Evolutionary conservation across 2,797 vertebrate genomes (phyloP).

Genomic region (Hippoglossus hippoglossus): DNA sequence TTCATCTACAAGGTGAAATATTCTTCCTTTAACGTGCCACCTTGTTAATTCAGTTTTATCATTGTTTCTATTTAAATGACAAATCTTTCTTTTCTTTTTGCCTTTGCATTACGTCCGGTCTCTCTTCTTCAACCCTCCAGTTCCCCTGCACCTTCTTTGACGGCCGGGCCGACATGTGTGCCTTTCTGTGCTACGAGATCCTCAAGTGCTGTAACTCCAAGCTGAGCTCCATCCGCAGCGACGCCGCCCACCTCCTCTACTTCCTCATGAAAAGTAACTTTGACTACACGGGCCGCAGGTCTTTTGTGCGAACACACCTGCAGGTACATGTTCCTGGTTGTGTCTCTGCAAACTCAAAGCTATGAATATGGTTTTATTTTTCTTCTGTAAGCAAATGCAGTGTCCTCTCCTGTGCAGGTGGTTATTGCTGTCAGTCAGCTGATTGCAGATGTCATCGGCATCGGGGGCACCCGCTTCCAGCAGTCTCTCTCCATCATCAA

Average conservation of each 20-base stretch:
- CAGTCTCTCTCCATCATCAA: constrained; percentile 98
- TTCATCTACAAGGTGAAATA: constrained; percentile 95
- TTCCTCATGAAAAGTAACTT: constrained; percentile 99
- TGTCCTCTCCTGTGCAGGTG: constrained; percentile 81
- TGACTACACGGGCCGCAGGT: constrained; percentile 95
- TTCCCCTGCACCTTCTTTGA: constrained; percentile 97
- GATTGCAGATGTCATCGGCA: constrained; percentile 97
- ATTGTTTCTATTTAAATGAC: no score
- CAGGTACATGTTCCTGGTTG: constrained; percentile 81
- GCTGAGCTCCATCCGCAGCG: constrained; percentile 93
- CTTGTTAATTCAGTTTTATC: no score
- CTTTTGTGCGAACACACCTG: constrained; percentile 96
- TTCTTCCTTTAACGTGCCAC: no score
- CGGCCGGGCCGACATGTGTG: constrained; percentile 96
- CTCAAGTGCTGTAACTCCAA: constrained; percentile 98
- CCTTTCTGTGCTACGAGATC: constrained; percentile 95
- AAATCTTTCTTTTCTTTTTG: not conserved
- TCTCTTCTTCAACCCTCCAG: constrained; percentile 71
- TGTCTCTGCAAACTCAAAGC: not conserved
- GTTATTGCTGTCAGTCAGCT: constrained; percentile 98
- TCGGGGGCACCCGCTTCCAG: constrained; percentile 97
- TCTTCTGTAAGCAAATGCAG: no score
- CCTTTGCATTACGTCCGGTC: not conserved
- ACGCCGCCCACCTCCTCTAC: constrained; percentile 96
- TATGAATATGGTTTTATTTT: no score